Evolutionary conservation across 2,888 invertebrate genomes (phyloP).

Genomic region (Cerastis rubricosa): DNA sequence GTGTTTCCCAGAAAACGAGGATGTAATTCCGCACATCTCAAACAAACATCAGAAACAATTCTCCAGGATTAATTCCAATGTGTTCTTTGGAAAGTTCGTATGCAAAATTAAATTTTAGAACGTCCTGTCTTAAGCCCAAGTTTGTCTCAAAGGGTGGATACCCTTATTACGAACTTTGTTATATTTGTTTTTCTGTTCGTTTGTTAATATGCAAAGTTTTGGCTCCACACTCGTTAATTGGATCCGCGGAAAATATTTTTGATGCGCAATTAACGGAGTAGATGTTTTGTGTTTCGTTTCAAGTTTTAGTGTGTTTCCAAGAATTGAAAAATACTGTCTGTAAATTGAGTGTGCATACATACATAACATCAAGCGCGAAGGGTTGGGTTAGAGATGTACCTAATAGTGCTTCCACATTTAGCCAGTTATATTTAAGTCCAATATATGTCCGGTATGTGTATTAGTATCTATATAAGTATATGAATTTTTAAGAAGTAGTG

Average conservation of each 20-base stretch:
- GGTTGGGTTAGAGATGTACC: too few relatives aligned
- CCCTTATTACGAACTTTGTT: slow-evolving; percentile 63
- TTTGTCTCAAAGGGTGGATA: slow-evolving; percentile 59
- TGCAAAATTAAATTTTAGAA: slow-evolving; percentile 59
- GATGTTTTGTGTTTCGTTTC: background rate
- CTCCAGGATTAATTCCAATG: slow-evolving; percentile 59
- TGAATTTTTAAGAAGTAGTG: too few relatives aligned
- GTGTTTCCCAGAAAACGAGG: background rate
- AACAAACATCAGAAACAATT: slow-evolving; percentile 57
- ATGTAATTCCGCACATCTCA: slow-evolving; percentile 22
- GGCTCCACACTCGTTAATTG: slow-evolving; percentile 37
- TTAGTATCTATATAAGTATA: too few relatives aligned
- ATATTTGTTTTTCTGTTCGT: slow-evolving; percentile 58
- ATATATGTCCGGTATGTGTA: too few relatives aligned
- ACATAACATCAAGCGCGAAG: too few relatives aligned
- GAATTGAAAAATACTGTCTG: background rate
- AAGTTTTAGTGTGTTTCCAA: background rate
- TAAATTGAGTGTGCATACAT: background rate
- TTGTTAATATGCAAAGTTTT: slow-evolving; percentile 49
- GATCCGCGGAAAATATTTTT: slow-evolving; percentile 36
- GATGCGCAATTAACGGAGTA: slow-evolving; percentile 33
- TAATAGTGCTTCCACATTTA: too few relatives aligned
- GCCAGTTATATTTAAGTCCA: too few relatives aligned
- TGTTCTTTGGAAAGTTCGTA: slow-evolving; percentile 55
- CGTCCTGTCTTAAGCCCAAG: slow-evolving; percentile 34